Evolutionary conservation across 1,140 invertebrate genomes (phyloP), one percentile per base, ranked within the genome.

Genomic region (Medauroidea extradentata): DNA sequence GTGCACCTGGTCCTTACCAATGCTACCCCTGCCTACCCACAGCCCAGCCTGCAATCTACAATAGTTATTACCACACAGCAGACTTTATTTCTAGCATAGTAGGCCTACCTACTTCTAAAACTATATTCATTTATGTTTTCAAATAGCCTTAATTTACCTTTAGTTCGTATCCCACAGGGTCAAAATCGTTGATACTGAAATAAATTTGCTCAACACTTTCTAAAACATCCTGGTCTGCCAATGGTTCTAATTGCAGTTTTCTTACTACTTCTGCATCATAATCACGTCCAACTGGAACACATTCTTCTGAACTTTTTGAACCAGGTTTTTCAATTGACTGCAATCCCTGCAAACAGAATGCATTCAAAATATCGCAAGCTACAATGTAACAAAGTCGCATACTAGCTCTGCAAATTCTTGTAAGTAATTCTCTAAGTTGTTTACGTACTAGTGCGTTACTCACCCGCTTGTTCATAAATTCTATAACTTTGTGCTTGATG

Each of bases 221-320:
- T 19, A 91, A 73, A 44, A 89, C 83, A 68, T 89, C 85, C 69
- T 89, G 84, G 70, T 90, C 87, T n/a, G 85, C 78, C 70, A 83
- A 72, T 63, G 80, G 78, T 71, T 83, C 75, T 52, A 64, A 69
- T 66, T 77, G 57, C 23, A 68, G 67, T 9, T 69, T 73, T 64
- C 69, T 72, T 55, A 68, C 73, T 55, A 25, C 72, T 44, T 61
- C 41, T 29, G 14, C 29, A 16, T 29, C 19, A 8, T 18, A 41
- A 13, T 5, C 13, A 13, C 41, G 44, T 43, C 16, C 19, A 7
- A 49, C 9, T 42, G 18, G n/a, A 42, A 60, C 56, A 56, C 2
- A 27, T 25, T 25, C 43, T 48, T 50, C 56, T 42, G 49, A 16
- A 34, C 11, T 4, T 68, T 69, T 5, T 71, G 66, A 39, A 66